Evolutionary conservation across 2,888 invertebrate genomes (phyloP).

Genomic region (Drosophila fungiperda): DNA sequence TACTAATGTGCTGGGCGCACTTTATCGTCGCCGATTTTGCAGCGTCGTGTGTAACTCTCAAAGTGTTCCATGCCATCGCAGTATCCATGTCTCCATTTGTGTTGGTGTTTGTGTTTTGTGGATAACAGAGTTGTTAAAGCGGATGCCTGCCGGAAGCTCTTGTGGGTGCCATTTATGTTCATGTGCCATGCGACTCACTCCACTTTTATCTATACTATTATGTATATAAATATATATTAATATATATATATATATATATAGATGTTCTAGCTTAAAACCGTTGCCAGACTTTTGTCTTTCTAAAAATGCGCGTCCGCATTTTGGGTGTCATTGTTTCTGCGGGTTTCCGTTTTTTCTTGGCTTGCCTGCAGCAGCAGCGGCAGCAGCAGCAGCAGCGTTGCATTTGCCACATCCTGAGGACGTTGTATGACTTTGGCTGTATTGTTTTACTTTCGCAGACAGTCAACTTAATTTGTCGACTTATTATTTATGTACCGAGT

Average conservation of each 20-base stretch:
- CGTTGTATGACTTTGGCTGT: conserved; percentile 25
- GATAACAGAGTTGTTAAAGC: conserved; percentile 75
- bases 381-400: conserved; percentile 27
- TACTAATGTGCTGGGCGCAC: conserved; percentile 65
- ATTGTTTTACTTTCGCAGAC: conserved; percentile 46
- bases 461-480: conserved; percentile 68
- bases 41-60: conserved; percentile 14
- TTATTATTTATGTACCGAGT: conserved; percentile 64
- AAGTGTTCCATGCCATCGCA: background rate
- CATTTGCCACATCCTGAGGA: conserved; percentile 45
- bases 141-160: conserved; percentile 76
- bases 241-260: conserved; percentile 2
- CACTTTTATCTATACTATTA: conserved; percentile 57
- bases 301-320: conserved; percentile 36
- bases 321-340: conserved; percentile 53
- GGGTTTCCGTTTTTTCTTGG: conserved; percentile 28
- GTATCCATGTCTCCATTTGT: conserved; percentile 3
- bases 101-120: conserved; percentile 30
- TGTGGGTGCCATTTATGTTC: conserved; percentile 78
- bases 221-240: conserved; percentile 8
- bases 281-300: conserved; percentile 40
- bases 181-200: conserved; percentile 67
- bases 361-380: conserved; percentile 15
- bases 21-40: conserved; percentile 52
- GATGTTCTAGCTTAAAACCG: conserved; percentile 38